Conservation (phyloP, 2,888 invertebrate species). For the Metacarcinus magister region DNA sequence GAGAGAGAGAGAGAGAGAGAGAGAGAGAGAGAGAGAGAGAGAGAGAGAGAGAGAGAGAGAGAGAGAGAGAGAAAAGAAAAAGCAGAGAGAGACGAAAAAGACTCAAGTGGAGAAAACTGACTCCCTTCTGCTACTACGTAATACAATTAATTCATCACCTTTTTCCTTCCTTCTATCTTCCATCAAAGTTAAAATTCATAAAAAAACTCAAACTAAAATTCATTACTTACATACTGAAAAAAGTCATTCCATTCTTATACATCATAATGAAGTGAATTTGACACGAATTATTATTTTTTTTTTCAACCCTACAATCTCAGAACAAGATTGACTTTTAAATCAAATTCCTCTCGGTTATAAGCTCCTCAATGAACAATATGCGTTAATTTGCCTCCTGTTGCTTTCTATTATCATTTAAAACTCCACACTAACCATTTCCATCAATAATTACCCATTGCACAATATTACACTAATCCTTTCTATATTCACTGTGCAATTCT, state of each 20-base stretch:
- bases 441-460: background rate
- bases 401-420: background rate
- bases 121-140: no score
- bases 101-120: no score
- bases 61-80: background rate
- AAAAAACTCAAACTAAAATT: no score
- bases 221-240: no score
- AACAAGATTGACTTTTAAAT: background rate
- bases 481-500: background rate
- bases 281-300: background rate
- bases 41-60: conserved; percentile 32
- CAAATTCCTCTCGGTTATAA: background rate
- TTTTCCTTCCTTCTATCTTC: no score
- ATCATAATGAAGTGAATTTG: no score
- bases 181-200: no score
- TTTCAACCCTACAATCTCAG: background rate
- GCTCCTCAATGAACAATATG: background rate
- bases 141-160: no score
- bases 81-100: no score
- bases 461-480: background rate
- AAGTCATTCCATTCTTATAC: no score
- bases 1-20: conserved; percentile 39
- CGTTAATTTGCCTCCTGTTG: background rate
- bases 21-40: conserved; percentile 15
- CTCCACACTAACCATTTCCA: background rate